Conservation (phyloP, 2,113 vertebrate species). For the Nesoenas mayeri region DNA sequence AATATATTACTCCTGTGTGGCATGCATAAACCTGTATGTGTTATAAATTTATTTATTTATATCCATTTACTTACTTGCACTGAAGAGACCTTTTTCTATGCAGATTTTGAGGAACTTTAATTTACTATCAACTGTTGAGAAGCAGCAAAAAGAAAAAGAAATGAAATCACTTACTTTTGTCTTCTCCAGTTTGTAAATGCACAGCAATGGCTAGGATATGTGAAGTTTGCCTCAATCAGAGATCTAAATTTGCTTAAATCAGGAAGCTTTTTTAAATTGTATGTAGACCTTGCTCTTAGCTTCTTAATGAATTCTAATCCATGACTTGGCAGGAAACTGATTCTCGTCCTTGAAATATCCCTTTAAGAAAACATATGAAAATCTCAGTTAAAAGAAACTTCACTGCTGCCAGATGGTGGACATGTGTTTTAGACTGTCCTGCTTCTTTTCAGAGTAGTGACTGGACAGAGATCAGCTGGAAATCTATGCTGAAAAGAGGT, state of each 20-base stretch:
- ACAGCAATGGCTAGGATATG: constrained; percentile 95
- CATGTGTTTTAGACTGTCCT: neutral
- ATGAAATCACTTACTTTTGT: constrained; percentile 73
- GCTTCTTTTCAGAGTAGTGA: neutral
- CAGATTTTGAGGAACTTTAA: neutral
- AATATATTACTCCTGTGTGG: neutral
- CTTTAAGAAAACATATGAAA: constrained; percentile 74
- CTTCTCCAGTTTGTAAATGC: constrained; percentile 84
- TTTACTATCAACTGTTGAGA: neutral
- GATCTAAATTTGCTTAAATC: constrained; percentile 80
- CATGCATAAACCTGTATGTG: neutral
- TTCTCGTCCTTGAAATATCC: constrained; percentile 89
- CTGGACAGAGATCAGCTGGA: neutral
- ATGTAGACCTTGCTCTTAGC: constrained; percentile 82
- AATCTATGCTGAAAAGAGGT: neutral
- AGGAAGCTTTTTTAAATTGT: constrained; percentile 87
- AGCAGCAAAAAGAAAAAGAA: neutral
- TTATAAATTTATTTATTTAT: neutral
- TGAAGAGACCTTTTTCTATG: neutral
- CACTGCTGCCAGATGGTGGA: neutral
- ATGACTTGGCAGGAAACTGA: constrained; percentile 83
- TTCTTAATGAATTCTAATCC: constrained; percentile 84
- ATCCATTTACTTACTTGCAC: neutral
- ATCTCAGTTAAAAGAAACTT: constrained; percentile 5
- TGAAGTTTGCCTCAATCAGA: constrained; percentile 86